Base-by-base conservation (phyloP, 2,113 vertebrate species). In the Bos taurus region DNA sequence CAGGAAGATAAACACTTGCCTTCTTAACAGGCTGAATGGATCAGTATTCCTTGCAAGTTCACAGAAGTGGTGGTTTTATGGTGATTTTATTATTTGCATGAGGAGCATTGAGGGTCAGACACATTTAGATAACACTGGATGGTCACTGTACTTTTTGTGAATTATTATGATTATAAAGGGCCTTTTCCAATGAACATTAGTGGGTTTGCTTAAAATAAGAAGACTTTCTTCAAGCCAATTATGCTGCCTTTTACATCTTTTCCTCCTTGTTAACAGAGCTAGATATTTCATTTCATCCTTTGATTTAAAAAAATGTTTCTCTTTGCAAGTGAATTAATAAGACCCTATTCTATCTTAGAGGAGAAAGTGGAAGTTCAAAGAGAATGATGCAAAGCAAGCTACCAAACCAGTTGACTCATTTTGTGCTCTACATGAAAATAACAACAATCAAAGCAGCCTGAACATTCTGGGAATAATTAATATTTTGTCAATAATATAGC, bases 291-390 rank as follows among this genome's bases (percentile, higher is more conserved):
- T 96, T 92, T 95, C 36, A 71, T 7, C 59, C 64, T 96, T 88
- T 80, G 16, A 71, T 85, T 95, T 90, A 50, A n/a, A 50, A 50
- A 95, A 94, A 43, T 11, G 6, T 64, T 59, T 78, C 6, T 90
- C 1, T 96, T 97, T 95, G 25, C 21, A 90, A 97, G 94, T 50
- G 40, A 93, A 82, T 97, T 81, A 78, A 21, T 94, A 78, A 93
- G 59, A 93, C 4, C 1, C 36, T 71, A 3, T 82, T 96, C 52
- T 96, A n/a, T 86, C 48, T 80, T 78, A 97, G 30, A 95, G 54
- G 57, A 97, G 50, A 96, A 98, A 96, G 56, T 28, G 95, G 5
- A 88, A 83, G 48, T 97, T 94, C 92, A 93, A 90, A 93, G 57
- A 56, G 21, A 95, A 43, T 90, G 56, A 89, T 97, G 43, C 15